These are phyloP conservation scores for Melanocharis versteri DNA, from an alignment of 2,113 vertebrate species.

Conservation along the genomic window DNA sequence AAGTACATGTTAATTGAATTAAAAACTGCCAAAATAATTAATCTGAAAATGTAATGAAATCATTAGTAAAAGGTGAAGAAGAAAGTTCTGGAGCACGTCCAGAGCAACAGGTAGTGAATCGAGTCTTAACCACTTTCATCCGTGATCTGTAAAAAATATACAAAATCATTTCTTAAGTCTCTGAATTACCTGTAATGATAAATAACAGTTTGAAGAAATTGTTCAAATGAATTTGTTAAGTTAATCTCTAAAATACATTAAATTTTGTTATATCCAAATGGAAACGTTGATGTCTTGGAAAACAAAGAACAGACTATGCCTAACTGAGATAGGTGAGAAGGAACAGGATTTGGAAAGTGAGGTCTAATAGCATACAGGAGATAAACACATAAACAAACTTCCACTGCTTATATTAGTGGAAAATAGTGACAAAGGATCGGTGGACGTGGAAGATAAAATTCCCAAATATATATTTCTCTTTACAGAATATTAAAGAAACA, in stretches of 20 bases:
- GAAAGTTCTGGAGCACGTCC: neutral
- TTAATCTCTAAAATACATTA: neutral
- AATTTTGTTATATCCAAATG: neutral
- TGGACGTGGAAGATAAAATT: neutral
- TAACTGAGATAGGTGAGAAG: neutral
- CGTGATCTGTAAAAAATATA: neutral
- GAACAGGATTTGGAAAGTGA: neutral
- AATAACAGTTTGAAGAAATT: neutral
- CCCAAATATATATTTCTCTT: neutral
- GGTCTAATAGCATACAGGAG: neutral
- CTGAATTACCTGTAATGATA: neutral
- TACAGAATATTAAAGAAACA: neutral
- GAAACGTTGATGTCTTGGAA: neutral
- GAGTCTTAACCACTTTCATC: neutral
- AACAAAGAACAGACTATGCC: neutral
- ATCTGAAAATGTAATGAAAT: neutral
- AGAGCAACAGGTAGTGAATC: neutral
- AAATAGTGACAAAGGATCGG: neutral
- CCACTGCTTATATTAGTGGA: neutral
- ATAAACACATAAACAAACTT: neutral
- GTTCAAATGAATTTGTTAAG: neutral
- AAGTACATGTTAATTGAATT: neutral
- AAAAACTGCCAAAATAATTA: neutral
- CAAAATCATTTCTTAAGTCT: neutral
- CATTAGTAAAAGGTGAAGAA: neutral